These are phyloP conservation scores for Troilus luridus DNA, from an alignment of 2,888 invertebrate species.

Conservation along the genomic window DNA sequence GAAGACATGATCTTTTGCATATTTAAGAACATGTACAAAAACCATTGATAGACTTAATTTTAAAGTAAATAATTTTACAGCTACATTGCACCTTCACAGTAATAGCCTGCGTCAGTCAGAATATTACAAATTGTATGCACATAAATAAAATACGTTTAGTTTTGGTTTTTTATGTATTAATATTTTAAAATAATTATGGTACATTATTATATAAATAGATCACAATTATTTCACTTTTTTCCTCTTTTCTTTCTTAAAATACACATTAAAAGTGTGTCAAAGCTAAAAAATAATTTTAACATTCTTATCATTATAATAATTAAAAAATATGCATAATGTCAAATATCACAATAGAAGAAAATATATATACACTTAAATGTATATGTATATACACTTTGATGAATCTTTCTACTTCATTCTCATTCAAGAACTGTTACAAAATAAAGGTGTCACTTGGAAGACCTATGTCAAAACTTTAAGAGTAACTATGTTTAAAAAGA, in stretches of 20 bases:
- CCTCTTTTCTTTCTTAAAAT: not conserved
- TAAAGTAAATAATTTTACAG: not conserved
- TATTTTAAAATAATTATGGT: constrained; percentile 35
- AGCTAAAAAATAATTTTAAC: constrained; percentile 32
- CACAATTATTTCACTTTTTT: constrained; percentile 24
- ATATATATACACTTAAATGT: not conserved
- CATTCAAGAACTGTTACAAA: not conserved
- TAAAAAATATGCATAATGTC: constrained; percentile 20
- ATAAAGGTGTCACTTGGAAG: constrained; percentile 29
- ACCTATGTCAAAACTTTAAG: constrained; percentile 7
- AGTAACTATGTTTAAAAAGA: not conserved
- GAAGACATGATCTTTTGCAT: constrained; percentile 34
- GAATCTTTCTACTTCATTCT: not conserved
- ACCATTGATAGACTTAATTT: not conserved
- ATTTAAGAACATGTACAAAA: not conserved
- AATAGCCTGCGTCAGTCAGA: not conserved
- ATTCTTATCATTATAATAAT: not conserved
- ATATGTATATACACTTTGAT: not conserved
- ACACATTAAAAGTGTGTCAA: not conserved
- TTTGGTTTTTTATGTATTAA: constrained; percentile 31
- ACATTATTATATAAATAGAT: constrained; percentile 46
- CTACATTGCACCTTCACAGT: constrained; percentile 30
- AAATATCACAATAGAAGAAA: constrained; percentile 43
- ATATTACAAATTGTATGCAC: not conserved
- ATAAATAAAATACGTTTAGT: constrained; percentile 18